A percentile compares a stretch with the other conserved stretches of the same genome.
phyloP scores from a whole-genome alignment of 1,140 invertebrate genomes.

The Venustaconcha ellipsiformis region DNA sequence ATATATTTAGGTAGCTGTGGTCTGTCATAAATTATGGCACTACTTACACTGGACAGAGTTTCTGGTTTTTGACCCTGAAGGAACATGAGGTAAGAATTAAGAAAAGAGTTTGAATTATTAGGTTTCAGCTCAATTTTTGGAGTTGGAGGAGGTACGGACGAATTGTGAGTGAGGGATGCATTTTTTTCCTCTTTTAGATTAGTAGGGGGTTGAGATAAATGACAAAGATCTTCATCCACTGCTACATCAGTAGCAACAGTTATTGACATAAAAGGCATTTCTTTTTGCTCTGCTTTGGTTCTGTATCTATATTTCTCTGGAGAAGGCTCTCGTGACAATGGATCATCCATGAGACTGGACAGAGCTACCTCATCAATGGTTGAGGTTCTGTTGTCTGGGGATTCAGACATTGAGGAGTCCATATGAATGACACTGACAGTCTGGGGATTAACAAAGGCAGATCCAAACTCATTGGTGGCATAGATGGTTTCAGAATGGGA shows the following conservation, averaged over 20 bases:
- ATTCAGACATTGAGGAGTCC: conserved; percentile 9
- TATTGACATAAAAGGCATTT: conserved; percentile 22
- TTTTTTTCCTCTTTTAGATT: conserved; percentile 16
- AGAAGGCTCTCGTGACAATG: conserved; percentile 10
- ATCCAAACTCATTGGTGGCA: too few relatives aligned
- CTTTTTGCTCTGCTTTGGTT: conserved; percentile 36
- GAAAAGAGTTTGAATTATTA: conserved; percentile 47
- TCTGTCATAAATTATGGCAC: conserved; percentile 55
- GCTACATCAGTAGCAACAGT: conserved; percentile 31
- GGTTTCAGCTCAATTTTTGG: conserved; percentile 31
- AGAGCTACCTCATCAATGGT: conserved; percentile 51
- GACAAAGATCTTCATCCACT: conserved; percentile 44
- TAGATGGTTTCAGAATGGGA: too few relatives aligned
- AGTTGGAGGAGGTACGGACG: conserved; percentile 6
- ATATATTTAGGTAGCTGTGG: conserved; percentile 65
- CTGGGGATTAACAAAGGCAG: too few relatives aligned
- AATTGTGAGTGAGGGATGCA: background rate
- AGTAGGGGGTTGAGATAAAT: conserved; percentile 35
- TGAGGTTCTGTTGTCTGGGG: conserved; percentile 14
- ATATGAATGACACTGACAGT: background rate
- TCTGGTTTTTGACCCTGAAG: conserved; percentile 66
- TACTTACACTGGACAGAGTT: conserved; percentile 64
- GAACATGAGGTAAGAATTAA: conserved; percentile 63
- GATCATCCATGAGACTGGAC: conserved; percentile 40
- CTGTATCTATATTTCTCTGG: conserved; percentile 19